Conservation (phyloP, 1,140 invertebrate species). For the Drosophila quadrilineata region DNA sequence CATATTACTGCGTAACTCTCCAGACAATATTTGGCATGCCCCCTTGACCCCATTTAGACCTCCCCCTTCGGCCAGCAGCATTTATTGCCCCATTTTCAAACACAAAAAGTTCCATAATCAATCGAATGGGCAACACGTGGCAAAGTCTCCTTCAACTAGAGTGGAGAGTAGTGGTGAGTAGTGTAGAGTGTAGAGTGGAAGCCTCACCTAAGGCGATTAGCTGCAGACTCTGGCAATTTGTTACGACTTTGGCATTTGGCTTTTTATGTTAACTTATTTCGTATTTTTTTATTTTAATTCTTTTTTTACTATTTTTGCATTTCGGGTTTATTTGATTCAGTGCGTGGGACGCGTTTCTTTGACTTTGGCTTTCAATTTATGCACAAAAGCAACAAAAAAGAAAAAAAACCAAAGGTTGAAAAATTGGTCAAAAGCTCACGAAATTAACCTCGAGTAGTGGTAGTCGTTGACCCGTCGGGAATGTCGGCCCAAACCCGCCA, state of each 20-base stretch:
- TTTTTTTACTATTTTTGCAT: constrained; percentile 7
- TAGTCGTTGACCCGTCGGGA: too few relatives aligned
- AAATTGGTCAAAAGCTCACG: not conserved
- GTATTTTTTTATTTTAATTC: not conserved
- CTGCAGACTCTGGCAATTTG: constrained; percentile 41
- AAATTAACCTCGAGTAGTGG: too few relatives aligned
- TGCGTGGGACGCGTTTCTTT: constrained; percentile 25
- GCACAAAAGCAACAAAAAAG: too few relatives aligned
- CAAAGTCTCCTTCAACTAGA: not conserved
- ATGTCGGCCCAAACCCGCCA: too few relatives aligned
- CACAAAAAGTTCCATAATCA: constrained; percentile 19
- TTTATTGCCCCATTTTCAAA: constrained; percentile 35
- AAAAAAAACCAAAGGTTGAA: not conserved
- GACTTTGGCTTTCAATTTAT: constrained; percentile 14
- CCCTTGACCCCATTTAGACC: not conserved
- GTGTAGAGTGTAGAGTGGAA: not conserved
- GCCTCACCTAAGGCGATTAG: constrained; percentile 46
- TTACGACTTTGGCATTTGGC: constrained; percentile 12
- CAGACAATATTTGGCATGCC: not conserved
- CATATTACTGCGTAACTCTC: not conserved
- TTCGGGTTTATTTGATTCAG: constrained; percentile 6
- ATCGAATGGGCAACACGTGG: constrained; percentile 18
- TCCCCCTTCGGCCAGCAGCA: constrained; percentile 34
- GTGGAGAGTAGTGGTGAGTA: not conserved
- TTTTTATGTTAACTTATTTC: too few relatives aligned